Percentiles rank a stretch among this genome's conserved stretches.
Evolutionary conservation across 1,140 invertebrate genomes (phyloP).

Genomic region (Cecropterus lyciades): DNA sequence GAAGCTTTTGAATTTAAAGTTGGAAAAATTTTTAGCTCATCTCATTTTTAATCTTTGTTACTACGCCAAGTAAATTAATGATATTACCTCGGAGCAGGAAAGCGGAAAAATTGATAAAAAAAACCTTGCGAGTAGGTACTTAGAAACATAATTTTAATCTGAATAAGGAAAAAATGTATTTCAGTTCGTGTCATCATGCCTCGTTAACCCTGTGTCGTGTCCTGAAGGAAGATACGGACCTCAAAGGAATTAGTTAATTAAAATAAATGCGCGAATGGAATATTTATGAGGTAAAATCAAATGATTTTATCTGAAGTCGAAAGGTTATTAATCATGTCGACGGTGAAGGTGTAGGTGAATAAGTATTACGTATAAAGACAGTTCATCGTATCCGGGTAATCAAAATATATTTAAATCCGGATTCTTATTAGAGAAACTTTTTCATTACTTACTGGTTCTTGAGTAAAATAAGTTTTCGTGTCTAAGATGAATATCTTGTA

Average conservation of each 20-base stretch:
- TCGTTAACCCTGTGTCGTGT: background rate
- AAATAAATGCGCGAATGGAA: constrained; percentile 8
- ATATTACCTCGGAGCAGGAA: constrained; percentile 11
- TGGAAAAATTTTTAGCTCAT: background rate
- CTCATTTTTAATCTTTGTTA: constrained; percentile 16
- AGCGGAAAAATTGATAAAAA: constrained; percentile 13
- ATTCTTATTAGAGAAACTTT: too few relatives aligned
- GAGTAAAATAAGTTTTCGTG: too few relatives aligned
- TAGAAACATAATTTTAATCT: background rate
- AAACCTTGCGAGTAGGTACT: constrained; percentile 14
- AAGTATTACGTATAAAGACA: too few relatives aligned
- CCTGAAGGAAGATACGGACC: background rate
- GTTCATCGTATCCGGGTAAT: too few relatives aligned
- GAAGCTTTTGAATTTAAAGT: background rate
- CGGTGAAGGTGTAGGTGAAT: background rate
- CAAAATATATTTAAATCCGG: too few relatives aligned
- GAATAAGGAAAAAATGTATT: constrained; percentile 12
- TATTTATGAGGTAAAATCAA: background rate
- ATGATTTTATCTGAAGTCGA: background rate
- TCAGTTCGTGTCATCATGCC: background rate
- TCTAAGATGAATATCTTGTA: too few relatives aligned
- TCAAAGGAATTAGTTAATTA: constrained; percentile 23
- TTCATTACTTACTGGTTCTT: too few relatives aligned
- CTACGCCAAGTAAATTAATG: constrained; percentile 17
- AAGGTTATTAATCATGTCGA: background rate